Base-by-base conservation (phyloP, 2,113 vertebrate species). In the Candoia aspera region DNA sequence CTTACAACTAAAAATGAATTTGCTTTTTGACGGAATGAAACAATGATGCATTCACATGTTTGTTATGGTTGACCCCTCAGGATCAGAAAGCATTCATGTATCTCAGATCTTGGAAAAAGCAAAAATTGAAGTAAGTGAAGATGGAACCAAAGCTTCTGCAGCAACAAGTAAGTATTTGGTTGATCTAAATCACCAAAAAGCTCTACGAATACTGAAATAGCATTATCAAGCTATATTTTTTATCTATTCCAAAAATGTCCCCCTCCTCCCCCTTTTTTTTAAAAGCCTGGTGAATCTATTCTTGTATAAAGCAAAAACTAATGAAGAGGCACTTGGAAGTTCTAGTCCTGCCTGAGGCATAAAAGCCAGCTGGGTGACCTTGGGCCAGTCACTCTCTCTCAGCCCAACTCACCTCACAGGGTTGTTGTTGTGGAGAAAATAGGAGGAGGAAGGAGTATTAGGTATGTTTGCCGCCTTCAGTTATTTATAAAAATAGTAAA, bases 121-220 rank as follows among this genome's bases (percentile, higher is more conserved):
- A 94, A 99, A 99, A 97, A 98, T 99, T 9, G 98, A 98, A 96
- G 98, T 99, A 90, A 99, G 98, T 85, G 99, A 99, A 97, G 98
- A 99, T 59, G 99, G 99, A 95, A 99, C 99, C 49, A 99, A 99
- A 98, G 99, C 99, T 95, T 97, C 99, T 91, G 99, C 98, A 95
- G 98, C 98, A 91, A 99, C 99, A 84, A 97, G 99, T 99, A 97
- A 98, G 98, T 87, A 23, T 9, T 29, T 91, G 1, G 23, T 59
- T 42, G 49, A 26, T 46, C 6, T 24, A 87, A 21, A 21, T 29
- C 57, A 55, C 8, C 8, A 57, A 11, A 37, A 57, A 37, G 12
- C 2, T 86, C 23, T 13, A 49, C 6, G 24, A 53, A 13, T 55
- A 26, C 53, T 37, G 33, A 64, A 24, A 12, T 85, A 62, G 6